A percentile compares a stretch with the other conserved stretches of the same genome.
Conservation (phyloP, 2,797 vertebrate genomes). For the Pogoniulus pusillus region DNA sequence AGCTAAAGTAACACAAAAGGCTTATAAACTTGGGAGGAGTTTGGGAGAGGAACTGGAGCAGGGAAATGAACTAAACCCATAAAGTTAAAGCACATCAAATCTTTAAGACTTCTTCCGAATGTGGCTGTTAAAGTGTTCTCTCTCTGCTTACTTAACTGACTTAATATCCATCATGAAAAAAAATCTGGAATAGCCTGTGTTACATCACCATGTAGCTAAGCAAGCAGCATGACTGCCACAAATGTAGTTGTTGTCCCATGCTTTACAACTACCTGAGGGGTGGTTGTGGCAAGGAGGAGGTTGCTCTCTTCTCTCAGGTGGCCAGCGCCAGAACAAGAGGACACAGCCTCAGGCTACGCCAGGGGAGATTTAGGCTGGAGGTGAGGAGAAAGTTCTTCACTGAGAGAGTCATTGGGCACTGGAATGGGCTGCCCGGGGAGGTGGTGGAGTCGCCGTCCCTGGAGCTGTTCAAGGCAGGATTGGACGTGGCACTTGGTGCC, state of each 20-base stretch:
- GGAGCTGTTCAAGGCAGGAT: too few species aligned
- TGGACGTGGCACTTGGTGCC: too few species aligned
- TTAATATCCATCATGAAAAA: not conserved
- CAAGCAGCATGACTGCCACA: not conserved
- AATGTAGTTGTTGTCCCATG: not conserved
- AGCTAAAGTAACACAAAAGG: slow-evolving; percentile 23
- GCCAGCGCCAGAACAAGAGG: too few species aligned
- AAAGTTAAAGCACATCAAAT: not conserved
- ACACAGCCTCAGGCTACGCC: too few species aligned
- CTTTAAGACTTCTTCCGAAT: not conserved
- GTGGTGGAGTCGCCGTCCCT: too few species aligned
- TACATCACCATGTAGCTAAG: not conserved
- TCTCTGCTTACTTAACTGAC: not conserved
- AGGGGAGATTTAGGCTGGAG: too few species aligned
- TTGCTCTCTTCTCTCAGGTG: too few species aligned
- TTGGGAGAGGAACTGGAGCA: not conserved
- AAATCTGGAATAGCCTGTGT: not conserved
- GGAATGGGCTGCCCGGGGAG: too few species aligned
- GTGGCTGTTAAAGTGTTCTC: not conserved
- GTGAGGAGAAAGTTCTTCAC: too few species aligned
- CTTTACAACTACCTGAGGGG: too few species aligned
- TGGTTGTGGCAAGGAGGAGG: too few species aligned
- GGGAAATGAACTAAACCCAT: not conserved
- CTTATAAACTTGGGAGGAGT: not conserved
- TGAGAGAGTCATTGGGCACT: too few species aligned